Conservation (phyloP, 2,888 invertebrate species). For the Diogma glabrata region DNA sequence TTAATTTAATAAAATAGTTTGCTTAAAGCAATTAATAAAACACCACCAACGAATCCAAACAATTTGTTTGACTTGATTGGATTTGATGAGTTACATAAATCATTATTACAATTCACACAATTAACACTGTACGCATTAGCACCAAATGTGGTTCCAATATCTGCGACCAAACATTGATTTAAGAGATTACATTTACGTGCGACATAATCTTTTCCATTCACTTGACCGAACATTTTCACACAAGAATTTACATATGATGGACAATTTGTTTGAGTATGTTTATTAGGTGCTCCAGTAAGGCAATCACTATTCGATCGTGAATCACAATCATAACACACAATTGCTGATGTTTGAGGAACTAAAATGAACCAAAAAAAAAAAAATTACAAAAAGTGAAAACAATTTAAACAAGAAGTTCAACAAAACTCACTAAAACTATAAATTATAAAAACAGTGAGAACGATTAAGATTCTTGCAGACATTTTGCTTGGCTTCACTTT, state of each 20-base stretch:
- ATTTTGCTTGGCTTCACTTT: no score
- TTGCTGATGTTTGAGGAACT: not conserved
- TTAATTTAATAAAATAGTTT: no score
- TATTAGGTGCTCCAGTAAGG: not conserved
- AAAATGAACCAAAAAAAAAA: no score
- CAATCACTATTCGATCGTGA: constrained; percentile 1
- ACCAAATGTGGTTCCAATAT: not conserved
- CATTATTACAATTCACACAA: not conserved
- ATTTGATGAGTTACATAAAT: constrained; percentile 2
- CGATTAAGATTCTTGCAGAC: no score
- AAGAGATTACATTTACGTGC: not conserved
- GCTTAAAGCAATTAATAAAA: no score
- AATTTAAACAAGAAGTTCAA: no score
- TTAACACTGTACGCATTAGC: not conserved
- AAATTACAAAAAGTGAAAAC: no score
- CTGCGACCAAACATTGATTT: not conserved
- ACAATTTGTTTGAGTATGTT: not conserved
- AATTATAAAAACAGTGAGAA: no score
- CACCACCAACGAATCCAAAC: not conserved
- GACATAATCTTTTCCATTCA: constrained; percentile 1
- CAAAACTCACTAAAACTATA: no score
- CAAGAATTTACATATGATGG: not conserved
- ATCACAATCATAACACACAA: not conserved
- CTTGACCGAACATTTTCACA: not conserved
- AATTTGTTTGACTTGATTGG: not conserved